Evolutionary conservation across 1,140 invertebrate species (phyloP).

Genomic region (Sitobion miscanthi): DNA sequence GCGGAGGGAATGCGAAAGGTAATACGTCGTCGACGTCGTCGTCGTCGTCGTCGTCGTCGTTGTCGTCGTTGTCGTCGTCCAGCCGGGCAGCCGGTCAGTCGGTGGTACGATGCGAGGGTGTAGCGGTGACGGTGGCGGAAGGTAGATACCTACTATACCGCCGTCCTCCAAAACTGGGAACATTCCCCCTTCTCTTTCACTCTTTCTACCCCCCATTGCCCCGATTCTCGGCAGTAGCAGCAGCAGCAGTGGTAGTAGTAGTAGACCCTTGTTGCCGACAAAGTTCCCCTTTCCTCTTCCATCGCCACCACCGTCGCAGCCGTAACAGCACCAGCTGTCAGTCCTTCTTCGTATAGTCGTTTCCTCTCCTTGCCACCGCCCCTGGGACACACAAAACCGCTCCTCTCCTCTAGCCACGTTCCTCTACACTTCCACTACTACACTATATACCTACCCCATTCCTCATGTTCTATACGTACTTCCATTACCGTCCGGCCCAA

Average conservation of each 20-base stretch:
- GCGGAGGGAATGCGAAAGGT: neutral
- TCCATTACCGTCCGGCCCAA: conserved; percentile 41
- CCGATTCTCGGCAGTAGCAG: neutral
- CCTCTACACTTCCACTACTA: neutral
- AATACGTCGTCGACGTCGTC: conserved; percentile 29
- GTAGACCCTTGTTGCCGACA: conserved; percentile 51
- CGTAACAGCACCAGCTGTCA: conserved; percentile 50
- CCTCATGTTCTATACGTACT: conserved; percentile 19
- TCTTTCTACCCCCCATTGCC: neutral
- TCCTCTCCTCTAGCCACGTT: neutral
- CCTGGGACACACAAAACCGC: conserved; percentile 44
- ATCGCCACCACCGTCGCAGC: conserved; percentile 30
- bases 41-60: neutral
- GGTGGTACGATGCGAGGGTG: neutral
- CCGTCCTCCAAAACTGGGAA: conserved; percentile 45
- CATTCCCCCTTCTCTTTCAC: conserved; percentile 18
- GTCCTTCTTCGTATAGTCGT: conserved; percentile 50
- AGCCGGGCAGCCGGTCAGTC: neutral
- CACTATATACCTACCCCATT: conserved; percentile 5
- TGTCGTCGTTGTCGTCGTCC: neutral
- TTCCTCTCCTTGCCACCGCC: conserved; percentile 35
- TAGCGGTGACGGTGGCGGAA: neutral
- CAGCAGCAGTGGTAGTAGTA: neutral
- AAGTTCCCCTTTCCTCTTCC: conserved; percentile 29
- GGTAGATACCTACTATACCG: conserved; percentile 41